phyloP scores from a whole-genome alignment of 2,113 vertebrate species.

The Mustela nigripes region DNA sequence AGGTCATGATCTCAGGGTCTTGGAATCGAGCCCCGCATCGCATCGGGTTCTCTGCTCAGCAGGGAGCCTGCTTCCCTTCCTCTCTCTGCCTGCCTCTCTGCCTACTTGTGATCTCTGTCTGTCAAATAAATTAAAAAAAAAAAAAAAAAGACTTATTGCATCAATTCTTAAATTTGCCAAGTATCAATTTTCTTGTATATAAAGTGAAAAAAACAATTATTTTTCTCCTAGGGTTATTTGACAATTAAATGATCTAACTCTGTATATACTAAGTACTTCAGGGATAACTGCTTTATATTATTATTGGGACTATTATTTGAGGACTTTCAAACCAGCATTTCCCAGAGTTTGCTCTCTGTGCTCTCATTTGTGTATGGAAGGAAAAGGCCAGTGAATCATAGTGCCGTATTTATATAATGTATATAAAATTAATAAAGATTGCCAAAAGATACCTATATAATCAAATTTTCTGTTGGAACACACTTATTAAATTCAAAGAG shows the following conservation, averaged over 20 bases:
- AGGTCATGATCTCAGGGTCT: no score
- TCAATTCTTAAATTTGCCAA: not conserved
- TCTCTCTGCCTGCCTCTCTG: no score
- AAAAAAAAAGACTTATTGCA: not conserved
- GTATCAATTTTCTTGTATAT: not conserved
- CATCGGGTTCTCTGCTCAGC: no score
- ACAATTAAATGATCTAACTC: not conserved
- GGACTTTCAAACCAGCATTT: not conserved
- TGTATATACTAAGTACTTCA: not conserved
- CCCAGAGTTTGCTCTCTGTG: not conserved
- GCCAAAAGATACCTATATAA: not conserved
- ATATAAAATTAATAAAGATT: not conserved
- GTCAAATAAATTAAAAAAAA: no score
- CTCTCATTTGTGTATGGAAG: not conserved
- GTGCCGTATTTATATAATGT: not conserved
- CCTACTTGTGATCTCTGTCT: no score
- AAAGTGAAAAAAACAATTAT: not conserved
- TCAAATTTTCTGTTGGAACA: not conserved
- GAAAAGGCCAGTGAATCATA: not conserved
- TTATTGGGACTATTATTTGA: not conserved
- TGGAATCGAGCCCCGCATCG: no score
- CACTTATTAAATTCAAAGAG: not conserved
- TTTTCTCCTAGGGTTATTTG: not conserved
- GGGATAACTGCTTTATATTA: not conserved
- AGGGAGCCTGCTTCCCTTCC: no score